phyloP scores from a whole-genome alignment of 2,797 vertebrate species.

The Tapirus indicus region DNA sequence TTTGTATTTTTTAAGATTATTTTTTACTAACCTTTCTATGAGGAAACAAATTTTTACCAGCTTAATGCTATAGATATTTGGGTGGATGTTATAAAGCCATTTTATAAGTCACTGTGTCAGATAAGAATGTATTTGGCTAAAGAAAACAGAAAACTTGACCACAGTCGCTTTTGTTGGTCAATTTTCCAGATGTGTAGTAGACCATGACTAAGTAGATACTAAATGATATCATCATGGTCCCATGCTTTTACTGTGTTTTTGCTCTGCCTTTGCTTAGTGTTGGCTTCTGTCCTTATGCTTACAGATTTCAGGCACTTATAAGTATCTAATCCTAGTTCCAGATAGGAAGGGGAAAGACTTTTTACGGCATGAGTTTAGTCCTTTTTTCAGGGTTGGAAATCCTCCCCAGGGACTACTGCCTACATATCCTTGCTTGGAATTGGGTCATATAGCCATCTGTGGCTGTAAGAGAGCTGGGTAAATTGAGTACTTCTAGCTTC shows the following conservation, averaged over 20 bases:
- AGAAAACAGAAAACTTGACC: neutral
- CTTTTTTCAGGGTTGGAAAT: neutral
- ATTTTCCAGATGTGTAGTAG: neutral
- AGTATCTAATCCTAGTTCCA: neutral
- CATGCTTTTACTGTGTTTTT: neutral
- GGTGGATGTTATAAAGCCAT: neutral
- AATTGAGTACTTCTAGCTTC: neutral
- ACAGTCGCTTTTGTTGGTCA: neutral
- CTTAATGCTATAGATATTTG: neutral
- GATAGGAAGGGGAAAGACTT: constrained; percentile 11
- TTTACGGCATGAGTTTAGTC: neutral
- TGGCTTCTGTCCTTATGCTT: neutral
- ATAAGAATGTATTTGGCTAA: neutral
- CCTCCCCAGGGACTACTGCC: neutral
- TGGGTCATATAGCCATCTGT: neutral
- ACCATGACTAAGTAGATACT: neutral
- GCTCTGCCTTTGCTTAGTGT: neutral
- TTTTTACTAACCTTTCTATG: neutral
- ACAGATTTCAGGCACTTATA: neutral
- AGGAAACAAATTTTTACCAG: neutral
- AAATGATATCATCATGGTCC: no score
- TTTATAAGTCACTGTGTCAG: neutral
- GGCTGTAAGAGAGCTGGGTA: neutral
- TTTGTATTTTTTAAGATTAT: neutral
- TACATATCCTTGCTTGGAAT: neutral